Percentiles rank a stretch among this genome's conserved stretches.
These are phyloP conservation scores for Lasioglossum baleicum DNA, from an alignment of 1,140 invertebrate species.

Conservation along the genomic window DNA sequence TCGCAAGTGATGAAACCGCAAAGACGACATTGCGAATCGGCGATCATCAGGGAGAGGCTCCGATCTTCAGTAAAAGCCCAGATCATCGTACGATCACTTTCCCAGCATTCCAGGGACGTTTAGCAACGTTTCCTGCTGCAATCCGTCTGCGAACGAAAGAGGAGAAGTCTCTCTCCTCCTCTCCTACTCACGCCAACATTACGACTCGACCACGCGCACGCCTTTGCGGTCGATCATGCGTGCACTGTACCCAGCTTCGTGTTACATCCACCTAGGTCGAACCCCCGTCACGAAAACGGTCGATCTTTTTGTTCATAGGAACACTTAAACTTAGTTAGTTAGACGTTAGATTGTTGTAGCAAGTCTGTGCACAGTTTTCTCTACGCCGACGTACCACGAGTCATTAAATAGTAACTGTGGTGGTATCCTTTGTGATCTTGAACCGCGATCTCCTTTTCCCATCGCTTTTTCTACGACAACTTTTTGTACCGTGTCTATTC, in stretches of 20 bases:
- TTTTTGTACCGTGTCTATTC: too few species aligned
- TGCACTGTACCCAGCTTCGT: slow-evolving; percentile 5
- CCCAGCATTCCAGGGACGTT: slow-evolving; percentile 56
- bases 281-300: background rate
- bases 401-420: too few species aligned
- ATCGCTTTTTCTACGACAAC: too few species aligned
- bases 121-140: slow-evolving; percentile 39
- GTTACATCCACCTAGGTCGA: slow-evolving; percentile 13
- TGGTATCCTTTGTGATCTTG: too few species aligned
- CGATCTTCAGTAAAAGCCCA: slow-evolving; percentile 20
- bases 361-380: too few species aligned
- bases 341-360: too few species aligned
- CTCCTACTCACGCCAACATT: slow-evolving; percentile 28
- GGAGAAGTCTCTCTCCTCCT: slow-evolving; percentile 1
- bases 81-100: slow-evolving; percentile 55
- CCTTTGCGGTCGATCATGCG: slow-evolving; percentile 19
- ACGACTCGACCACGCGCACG: slow-evolving; percentile 40
- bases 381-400: too few species aligned
- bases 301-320: background rate
- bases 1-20: background rate
- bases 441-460: too few species aligned
- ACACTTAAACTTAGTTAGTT: too few species aligned
- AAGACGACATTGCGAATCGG: background rate
- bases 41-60: background rate
- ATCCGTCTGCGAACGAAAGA: background rate